Evolutionary conservation across 2,113 vertebrate genomes (phyloP).

Genomic region (Cnemophilus loriae): DNA sequence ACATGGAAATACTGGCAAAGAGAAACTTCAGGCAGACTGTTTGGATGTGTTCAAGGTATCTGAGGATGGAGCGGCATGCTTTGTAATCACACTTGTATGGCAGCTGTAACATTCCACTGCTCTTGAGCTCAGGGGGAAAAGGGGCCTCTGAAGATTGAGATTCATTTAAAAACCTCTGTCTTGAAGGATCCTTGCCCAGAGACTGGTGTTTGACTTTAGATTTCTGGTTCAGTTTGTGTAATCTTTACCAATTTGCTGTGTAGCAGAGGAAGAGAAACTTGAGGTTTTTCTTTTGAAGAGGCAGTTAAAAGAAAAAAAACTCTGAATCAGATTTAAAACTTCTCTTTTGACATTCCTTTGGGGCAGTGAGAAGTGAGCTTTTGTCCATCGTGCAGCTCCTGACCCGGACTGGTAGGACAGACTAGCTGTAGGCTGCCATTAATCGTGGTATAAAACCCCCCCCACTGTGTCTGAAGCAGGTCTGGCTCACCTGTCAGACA

Average conservation of each 20-base stretch:
- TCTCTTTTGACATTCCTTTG: not conserved
- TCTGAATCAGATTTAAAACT: not conserved
- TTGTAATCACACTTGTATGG: not conserved
- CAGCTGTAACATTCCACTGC: not conserved
- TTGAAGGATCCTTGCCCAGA: not conserved
- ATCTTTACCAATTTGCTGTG: not conserved
- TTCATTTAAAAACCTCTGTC: not conserved
- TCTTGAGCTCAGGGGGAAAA: not conserved
- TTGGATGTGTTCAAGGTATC: not conserved
- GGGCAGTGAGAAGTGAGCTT: not conserved
- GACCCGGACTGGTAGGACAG: not conserved
- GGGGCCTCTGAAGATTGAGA: not conserved
- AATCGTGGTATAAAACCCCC: not conserved
- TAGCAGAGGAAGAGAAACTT: not conserved
- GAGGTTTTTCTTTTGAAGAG: not conserved
- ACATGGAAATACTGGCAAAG: not conserved
- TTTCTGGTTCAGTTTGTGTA: not conserved
- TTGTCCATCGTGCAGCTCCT: accelerated
- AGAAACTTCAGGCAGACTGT: not conserved
- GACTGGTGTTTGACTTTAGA: accelerated
- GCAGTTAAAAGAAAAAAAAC: not conserved
- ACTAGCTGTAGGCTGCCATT: not conserved
- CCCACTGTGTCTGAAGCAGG: not conserved
- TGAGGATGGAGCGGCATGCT: not conserved
- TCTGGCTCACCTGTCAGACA: not conserved